phyloP scores from a whole-genome alignment of 1,140 invertebrate genomes.

The Tachypleus tridentatus region DNA sequence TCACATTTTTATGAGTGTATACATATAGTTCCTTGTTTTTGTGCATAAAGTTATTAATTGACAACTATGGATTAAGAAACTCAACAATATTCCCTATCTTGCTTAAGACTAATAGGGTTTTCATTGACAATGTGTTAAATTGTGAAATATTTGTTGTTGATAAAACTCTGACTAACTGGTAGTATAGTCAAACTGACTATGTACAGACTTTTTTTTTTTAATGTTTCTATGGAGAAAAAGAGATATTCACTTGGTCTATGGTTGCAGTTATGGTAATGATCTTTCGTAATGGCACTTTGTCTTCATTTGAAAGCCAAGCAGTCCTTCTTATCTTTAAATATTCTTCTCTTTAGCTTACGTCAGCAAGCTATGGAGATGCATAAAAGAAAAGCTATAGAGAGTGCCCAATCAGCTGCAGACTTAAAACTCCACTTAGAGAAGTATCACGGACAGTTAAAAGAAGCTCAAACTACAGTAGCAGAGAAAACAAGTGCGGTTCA shows the following conservation, averaged over 20 bases:
- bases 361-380: constrained; percentile 96
- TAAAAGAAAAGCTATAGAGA: constrained; percentile 89
- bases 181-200: not conserved
- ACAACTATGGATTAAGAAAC: too few relatives aligned
- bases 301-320: too few relatives aligned
- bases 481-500: constrained; percentile 92
- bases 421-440: constrained; percentile 90
- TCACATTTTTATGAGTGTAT: too few relatives aligned
- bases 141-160: too few relatives aligned
- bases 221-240: not conserved
- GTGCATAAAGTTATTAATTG: too few relatives aligned
- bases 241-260: not conserved
- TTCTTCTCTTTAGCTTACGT: constrained; percentile 43
- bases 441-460: constrained; percentile 38
- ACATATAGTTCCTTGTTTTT: too few relatives aligned
- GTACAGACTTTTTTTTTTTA: not conserved
- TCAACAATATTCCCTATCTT: too few relatives aligned
- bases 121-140: too few relatives aligned
- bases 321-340: not conserved
- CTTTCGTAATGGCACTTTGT: too few relatives aligned
- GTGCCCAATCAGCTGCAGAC: constrained; percentile 88
- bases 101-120: too few relatives aligned
- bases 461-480: constrained; percentile 89
- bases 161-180: not conserved
- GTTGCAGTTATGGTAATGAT: too few relatives aligned